phyloP scores from a whole-genome alignment of 1,140 invertebrate species.

The Ditylenchus dipsaci region DNA sequence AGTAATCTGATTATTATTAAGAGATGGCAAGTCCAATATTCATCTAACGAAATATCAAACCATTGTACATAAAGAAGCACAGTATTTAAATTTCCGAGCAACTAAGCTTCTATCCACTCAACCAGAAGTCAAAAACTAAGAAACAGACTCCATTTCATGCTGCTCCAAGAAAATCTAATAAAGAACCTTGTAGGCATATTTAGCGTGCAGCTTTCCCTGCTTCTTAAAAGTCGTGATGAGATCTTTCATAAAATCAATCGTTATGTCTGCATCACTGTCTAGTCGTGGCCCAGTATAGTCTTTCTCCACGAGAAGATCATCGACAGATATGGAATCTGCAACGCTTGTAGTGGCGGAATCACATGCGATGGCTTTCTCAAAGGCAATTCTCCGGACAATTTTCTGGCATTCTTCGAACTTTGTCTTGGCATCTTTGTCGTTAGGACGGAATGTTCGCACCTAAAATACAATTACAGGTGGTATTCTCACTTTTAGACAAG shows the following conservation, averaged over 20 bases:
- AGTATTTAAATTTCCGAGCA: too few species aligned
- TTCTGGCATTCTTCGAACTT: slow-evolving; percentile 92
- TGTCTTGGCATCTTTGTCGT: slow-evolving; percentile 85
- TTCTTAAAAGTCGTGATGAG: slow-evolving; percentile 84
- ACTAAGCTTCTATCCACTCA: too few species aligned
- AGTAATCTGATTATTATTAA: too few species aligned
- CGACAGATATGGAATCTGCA: slow-evolving; percentile 58
- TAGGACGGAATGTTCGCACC: slow-evolving; percentile 81
- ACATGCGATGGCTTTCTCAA: slow-evolving; percentile 92
- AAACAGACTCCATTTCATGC: too few species aligned
- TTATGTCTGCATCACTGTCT: slow-evolving; percentile 79
- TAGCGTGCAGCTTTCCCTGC: slow-evolving; percentile 87
- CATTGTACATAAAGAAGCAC: too few species aligned
- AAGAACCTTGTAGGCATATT: slow-evolving; percentile 89
- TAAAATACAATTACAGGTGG: slow-evolving; percentile 58
- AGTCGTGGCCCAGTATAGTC: slow-evolving; percentile 85
- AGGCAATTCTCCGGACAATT: slow-evolving; percentile 86
- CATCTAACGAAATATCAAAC: too few species aligned
- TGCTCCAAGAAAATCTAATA: not conserved
- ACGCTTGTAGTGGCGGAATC: slow-evolving; percentile 81
- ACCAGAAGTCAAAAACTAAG: too few species aligned
- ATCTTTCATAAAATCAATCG: slow-evolving; percentile 67
- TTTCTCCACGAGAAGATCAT: slow-evolving; percentile 71
- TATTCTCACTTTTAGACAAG: slow-evolving; percentile 21
- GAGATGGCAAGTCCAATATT: too few species aligned